Conservation (phyloP, 2,113 vertebrate genomes). For the Dromaius novaehollandiae region DNA sequence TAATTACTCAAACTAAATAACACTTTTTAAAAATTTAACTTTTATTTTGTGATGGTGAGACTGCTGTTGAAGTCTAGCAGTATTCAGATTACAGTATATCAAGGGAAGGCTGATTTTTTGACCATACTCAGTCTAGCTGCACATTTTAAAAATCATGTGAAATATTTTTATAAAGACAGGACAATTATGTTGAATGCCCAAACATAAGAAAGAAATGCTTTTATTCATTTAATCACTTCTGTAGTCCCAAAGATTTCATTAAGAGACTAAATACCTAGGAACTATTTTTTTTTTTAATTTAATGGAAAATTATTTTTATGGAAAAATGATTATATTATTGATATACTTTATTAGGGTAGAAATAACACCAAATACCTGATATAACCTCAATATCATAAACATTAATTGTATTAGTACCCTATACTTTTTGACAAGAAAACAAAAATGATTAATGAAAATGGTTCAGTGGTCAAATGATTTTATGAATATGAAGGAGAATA, state of each 20-base stretch:
- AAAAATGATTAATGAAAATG: neutral
- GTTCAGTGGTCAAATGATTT: neutral
- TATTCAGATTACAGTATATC: neutral
- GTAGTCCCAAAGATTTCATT: neutral
- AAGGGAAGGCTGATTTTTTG: neutral
- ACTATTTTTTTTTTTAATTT: neutral
- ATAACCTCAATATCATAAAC: neutral
- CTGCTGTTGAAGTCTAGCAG: slow-evolving; percentile 9
- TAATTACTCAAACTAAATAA: neutral
- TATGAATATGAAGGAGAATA: neutral
- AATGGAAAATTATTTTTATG: neutral
- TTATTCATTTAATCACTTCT: neutral
- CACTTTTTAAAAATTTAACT: neutral
- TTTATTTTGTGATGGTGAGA: neutral
- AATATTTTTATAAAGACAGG: neutral
- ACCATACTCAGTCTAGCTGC: neutral
- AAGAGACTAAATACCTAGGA: neutral
- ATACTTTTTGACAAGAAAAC: neutral
- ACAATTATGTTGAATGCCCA: neutral
- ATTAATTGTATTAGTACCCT: neutral
- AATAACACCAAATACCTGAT: neutral
- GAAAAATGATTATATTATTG: neutral
- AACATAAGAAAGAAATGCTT: neutral
- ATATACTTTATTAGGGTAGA: neutral
- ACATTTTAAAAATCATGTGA: neutral